Evolutionary conservation across 2,113 vertebrate genomes (phyloP).

Genomic region (Recurvirostra avosetta): DNA sequence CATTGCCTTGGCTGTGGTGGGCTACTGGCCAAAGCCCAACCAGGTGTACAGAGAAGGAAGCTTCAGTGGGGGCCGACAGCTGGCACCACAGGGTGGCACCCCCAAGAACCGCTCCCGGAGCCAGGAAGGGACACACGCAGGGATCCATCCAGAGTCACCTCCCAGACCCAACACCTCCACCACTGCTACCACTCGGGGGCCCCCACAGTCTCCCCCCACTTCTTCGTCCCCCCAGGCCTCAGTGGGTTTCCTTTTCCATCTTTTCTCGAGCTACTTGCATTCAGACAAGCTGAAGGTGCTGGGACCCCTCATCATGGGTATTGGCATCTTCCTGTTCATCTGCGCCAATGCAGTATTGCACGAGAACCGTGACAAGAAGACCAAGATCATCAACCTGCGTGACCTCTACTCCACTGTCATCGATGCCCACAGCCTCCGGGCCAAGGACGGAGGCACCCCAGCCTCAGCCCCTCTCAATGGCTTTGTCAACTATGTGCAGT

Average conservation of each 20-base stretch:
- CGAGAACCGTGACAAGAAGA: constrained; percentile 93
- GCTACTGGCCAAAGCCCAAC: constrained; percentile 90
- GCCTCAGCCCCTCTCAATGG: constrained; percentile 83
- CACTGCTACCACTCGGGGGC: background rate
- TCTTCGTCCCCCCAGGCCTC: constrained; percentile 45
- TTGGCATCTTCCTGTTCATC: constrained; percentile 97
- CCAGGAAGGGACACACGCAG: background rate
- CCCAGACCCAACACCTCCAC: constrained; percentile 34
- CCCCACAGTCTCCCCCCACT: background rate
- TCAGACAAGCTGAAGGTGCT: constrained; percentile 94
- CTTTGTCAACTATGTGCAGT: constrained; percentile 84
- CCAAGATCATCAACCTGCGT: constrained; percentile 93
- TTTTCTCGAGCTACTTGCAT: constrained; percentile 88
- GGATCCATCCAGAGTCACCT: background rate
- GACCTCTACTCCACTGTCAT: constrained; percentile 99
- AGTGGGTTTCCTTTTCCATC: constrained; percentile 73
- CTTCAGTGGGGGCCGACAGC: constrained; percentile 22
- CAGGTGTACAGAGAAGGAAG: constrained; percentile 68
- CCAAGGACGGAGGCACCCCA: constrained; percentile 75
- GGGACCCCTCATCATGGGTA: constrained; percentile 94
- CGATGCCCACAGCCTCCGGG: constrained; percentile 89
- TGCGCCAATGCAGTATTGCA: constrained; percentile 95
- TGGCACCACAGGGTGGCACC: background rate
- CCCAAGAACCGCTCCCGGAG: constrained; percentile 27
- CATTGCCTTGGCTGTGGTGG: constrained; percentile 87